Percentiles rank a stretch among this genome's conserved stretches.
Evolutionary conservation across 2,113 vertebrate genomes (phyloP).

Genomic region (Apeltes quadracus): DNA sequence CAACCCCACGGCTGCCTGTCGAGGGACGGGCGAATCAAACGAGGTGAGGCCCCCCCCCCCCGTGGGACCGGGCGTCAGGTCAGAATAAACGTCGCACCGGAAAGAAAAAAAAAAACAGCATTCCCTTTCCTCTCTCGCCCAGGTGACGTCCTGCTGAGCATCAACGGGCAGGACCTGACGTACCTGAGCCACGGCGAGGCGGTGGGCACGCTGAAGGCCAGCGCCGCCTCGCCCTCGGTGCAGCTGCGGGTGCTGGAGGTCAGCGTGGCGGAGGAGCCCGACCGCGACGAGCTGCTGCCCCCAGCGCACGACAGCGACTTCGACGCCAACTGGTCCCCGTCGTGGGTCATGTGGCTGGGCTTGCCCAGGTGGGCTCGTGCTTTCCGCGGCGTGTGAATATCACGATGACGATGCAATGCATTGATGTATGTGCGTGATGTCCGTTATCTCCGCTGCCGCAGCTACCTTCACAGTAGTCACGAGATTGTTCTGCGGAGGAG

Average conservation of each 20-base stretch:
- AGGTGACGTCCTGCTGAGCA: constrained; percentile 95
- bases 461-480: constrained; percentile 93
- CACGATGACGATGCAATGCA: background rate
- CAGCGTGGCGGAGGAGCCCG: constrained; percentile 86
- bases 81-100: too few relatives aligned
- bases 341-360: constrained; percentile 98
- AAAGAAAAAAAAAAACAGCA: too few relatives aligned
- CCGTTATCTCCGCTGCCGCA: constrained; percentile 58
- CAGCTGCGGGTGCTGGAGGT: constrained; percentile 92
- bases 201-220: constrained; percentile 94
- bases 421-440: background rate
- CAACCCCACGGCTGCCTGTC: constrained; percentile 96
- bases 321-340: constrained; percentile 95
- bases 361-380: constrained; percentile 86
- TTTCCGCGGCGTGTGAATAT: background rate
- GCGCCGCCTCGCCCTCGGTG: constrained; percentile 89
- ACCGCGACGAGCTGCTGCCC: constrained; percentile 85
- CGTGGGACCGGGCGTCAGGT: too few relatives aligned
- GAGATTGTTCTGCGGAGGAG: constrained; percentile 94
- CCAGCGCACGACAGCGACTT: constrained; percentile 90
- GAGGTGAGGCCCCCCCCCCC: constrained; percentile 80
- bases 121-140: constrained; percentile 16
- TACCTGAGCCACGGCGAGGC: constrained; percentile 95
- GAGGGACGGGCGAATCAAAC: constrained; percentile 93
- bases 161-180: constrained; percentile 95